Evolutionary conservation across 2,113 vertebrate species (phyloP).

Genomic region (Chloroceryle aenea): DNA sequence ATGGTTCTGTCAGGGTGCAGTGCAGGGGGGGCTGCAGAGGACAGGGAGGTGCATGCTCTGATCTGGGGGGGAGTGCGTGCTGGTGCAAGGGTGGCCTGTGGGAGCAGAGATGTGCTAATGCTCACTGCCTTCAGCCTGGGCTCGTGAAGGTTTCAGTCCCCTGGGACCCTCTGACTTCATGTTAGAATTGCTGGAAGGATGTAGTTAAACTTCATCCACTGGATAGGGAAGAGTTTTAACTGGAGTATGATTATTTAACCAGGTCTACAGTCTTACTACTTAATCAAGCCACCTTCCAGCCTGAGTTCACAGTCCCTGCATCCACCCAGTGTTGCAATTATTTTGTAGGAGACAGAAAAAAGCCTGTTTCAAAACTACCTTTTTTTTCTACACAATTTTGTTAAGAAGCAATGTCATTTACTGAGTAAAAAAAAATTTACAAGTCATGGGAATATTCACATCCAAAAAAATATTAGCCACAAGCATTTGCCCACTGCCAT

Average conservation of each 20-base stretch:
- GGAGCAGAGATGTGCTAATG: neutral
- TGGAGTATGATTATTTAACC: neutral
- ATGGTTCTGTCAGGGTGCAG: neutral
- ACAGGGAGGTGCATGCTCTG: neutral
- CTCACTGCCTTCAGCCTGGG: neutral
- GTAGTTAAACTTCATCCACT: neutral
- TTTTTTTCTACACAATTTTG: neutral
- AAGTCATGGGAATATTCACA: neutral
- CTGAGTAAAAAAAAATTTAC: neutral
- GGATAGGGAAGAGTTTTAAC: neutral
- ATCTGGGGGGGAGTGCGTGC: fast-evolving
- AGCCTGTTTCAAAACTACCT: neutral
- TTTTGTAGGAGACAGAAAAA: neutral
- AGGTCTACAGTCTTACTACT: neutral
- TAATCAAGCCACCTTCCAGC: neutral
- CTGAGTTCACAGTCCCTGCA: neutral
- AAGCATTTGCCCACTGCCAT: neutral
- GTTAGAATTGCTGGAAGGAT: neutral
- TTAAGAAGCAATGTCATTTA: neutral
- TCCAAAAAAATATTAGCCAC: neutral
- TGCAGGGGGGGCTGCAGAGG: too few relatives aligned
- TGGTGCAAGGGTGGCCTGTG: too few relatives aligned
- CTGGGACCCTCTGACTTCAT: neutral
- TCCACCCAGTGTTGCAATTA: neutral
- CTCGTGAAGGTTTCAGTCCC: neutral